phyloP scores from a whole-genome alignment of 2,113 vertebrate species.

The Crotalus helleri region DNA sequence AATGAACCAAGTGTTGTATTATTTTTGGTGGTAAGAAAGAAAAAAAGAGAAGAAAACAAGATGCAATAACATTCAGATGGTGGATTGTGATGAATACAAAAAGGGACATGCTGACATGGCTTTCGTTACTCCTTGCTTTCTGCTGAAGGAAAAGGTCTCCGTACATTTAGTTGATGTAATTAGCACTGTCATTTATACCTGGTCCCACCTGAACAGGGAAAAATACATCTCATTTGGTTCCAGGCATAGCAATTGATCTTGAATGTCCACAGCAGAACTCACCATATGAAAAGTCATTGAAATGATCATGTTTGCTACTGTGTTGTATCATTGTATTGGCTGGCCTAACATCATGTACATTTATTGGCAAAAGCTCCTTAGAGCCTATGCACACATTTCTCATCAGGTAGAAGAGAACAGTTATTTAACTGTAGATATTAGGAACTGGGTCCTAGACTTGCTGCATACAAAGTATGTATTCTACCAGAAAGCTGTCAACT shows the following conservation, averaged over 20 bases:
- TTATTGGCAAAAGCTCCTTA: not conserved
- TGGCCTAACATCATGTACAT: not conserved
- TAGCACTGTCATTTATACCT: not conserved
- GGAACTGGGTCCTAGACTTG: not conserved
- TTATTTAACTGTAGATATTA: not conserved
- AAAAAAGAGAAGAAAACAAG: not conserved
- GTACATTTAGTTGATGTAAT: not conserved
- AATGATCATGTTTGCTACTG: too few species aligned
- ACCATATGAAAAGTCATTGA: not conserved
- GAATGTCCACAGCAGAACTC: not conserved
- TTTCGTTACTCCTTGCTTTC: not conserved
- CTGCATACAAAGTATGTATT: not conserved
- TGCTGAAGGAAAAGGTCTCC: not conserved
- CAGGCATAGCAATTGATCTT: not conserved
- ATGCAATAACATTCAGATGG: not conserved
- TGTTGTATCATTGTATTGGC: not conserved
- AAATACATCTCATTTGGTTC: not conserved
- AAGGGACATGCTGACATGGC: not conserved
- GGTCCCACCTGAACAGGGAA: not conserved
- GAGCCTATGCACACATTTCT: not conserved
- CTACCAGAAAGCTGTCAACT: not conserved
- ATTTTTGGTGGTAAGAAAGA: conserved; percentile 13
- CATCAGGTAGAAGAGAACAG: not conserved
- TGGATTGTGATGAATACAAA: not conserved
- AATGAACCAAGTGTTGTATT: conserved; percentile 38